phyloP scores from a whole-genome alignment of 2,888 invertebrate species.

The Spilosoma lubricipeda region DNA sequence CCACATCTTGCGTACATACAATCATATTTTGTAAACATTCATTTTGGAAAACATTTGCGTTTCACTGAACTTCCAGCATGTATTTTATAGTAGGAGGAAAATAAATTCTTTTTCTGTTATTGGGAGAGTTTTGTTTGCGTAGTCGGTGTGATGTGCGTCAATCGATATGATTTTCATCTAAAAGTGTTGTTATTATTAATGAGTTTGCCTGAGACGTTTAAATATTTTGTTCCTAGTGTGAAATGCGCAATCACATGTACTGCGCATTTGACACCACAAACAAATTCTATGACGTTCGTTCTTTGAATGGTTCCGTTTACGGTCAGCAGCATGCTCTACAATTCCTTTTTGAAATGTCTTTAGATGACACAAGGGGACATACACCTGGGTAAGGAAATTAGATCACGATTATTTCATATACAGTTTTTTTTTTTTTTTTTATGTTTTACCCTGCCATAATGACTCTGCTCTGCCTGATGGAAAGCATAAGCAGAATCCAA shows the following conservation, averaged over 20 bases:
- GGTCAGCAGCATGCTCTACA: not conserved
- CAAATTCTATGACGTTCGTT: constrained; percentile 27
- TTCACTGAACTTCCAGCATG: constrained; percentile 1
- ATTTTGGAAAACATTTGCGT: not conserved
- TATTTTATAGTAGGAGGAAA: constrained; percentile 38
- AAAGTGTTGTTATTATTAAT: constrained; percentile 21
- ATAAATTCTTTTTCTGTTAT: constrained; percentile 25
- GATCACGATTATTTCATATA: no score
- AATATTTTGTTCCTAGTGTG: constrained; percentile 36
- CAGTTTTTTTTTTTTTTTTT: no score
- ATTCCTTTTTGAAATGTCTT: not conserved
- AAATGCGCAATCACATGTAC: constrained; percentile 6
- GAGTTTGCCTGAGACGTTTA: constrained; percentile 30
- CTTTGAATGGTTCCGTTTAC: not conserved
- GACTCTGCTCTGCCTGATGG: no score
- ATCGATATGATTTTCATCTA: constrained; percentile 26
- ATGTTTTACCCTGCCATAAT: no score
- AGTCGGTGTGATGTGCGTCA: constrained; percentile 60
- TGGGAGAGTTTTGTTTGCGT: constrained; percentile 47
- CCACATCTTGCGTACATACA: constrained; percentile 19
- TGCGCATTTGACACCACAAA: constrained; percentile 48
- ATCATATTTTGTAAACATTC: constrained; percentile 7
- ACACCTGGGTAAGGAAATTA: not conserved
- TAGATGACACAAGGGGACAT: not conserved
- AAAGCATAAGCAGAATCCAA: no score